Evolutionary conservation across 2,888 invertebrate species (phyloP).

Genomic region (Stenolophus ochropezus): DNA sequence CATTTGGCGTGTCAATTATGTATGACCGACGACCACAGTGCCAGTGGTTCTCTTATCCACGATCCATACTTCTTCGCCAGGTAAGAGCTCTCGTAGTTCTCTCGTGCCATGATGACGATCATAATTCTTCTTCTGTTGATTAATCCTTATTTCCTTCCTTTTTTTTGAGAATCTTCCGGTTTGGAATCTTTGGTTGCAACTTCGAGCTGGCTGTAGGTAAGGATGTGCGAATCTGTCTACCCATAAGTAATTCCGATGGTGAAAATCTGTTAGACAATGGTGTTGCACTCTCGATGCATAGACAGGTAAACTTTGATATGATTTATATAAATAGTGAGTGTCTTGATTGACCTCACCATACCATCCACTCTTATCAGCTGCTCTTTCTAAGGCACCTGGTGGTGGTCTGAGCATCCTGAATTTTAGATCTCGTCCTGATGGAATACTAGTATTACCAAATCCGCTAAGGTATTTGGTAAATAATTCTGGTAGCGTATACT

Average conservation of each 20-base stretch:
- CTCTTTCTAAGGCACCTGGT: background rate
- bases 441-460: background rate
- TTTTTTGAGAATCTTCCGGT: conserved; percentile 1
- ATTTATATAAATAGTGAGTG: background rate
- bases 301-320: background rate
- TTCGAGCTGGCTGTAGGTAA: too few relatives aligned
- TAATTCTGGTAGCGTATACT: background rate
- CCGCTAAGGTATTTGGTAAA: background rate
- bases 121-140: conserved; percentile 1
- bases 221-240: too few relatives aligned
- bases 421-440: background rate
- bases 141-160: background rate
- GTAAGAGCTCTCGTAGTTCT: background rate
- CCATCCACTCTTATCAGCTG: background rate
- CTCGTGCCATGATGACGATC: background rate
- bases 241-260: too few relatives aligned
- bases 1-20: background rate
- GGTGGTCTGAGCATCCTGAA: background rate
- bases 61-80: background rate
- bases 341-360: background rate
- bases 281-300: background rate
- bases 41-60: background rate
- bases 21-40: background rate
- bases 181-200: conserved; percentile 1
- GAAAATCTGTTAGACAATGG: background rate